Base-by-base conservation (phyloP, 1,140 invertebrate species). In the Adelges cooleyi region DNA sequence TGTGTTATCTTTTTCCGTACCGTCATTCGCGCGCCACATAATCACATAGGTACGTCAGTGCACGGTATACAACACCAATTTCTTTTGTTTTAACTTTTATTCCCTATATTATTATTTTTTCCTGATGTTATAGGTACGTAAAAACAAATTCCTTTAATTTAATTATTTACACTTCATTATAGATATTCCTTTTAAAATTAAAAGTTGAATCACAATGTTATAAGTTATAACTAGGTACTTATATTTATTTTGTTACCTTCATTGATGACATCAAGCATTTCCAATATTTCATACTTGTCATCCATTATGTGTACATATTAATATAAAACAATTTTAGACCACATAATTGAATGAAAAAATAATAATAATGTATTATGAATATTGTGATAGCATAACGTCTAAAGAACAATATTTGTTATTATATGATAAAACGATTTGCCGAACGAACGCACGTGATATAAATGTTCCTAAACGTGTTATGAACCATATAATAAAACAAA, bases 21-120 rank as follows among this genome's bases (percentile, higher is more conserved):
- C 46, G 29, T 25, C 29, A 23, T 11, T 38, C 10, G 11, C 20
- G 15, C 20, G 23, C 38, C 29, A 23, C 42, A 49, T 67, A 40
- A 20, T 50, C 15, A 50, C 48, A 44, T 67, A 49, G 22, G 66
- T 40, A 67, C n/a, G 22, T 67, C 66, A 48, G 46, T 67, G 2
- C 10, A 44, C 13, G 48, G 29, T 36, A 50, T 50, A 50, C 5
- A 50, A 50, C 13, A 27, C 13, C 11, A 25, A n/a, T 50, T 50
- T 50, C 23, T 25, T 50, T n/a, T 50, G 48, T 2, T 50, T 2
- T 25, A 50, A 25, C n/a, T n/a, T n/a, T n/a, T n/a, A n/a, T n/a
- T n/a, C n/a, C n/a, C n/a, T n/a, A 25, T 50, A 3, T 27, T 15
- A 25, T 50, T 50, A n/a, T 27, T 23, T 25, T 25, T n/a, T 25